phyloP scores from a whole-genome alignment of 2,797 vertebrate genomes.

The Leptatherina wallacei region DNA sequence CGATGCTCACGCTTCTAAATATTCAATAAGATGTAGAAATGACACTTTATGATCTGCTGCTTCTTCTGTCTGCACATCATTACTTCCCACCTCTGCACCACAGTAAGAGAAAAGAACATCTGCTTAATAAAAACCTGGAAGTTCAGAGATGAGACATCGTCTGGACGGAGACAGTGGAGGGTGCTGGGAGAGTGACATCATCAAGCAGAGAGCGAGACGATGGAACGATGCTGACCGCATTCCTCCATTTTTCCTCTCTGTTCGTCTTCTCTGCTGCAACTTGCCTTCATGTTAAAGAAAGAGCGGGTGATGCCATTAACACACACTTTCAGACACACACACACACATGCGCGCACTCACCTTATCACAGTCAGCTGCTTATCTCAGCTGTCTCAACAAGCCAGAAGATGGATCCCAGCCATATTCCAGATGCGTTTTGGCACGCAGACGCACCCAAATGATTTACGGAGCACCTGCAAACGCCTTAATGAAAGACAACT shows the following conservation, averaged over 20 bases:
- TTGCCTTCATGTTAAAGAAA: neutral
- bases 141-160: constrained; percentile 45
- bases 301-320: constrained; percentile 6
- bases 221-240: constrained; percentile 1
- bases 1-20: no score
- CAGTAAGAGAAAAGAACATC: constrained; percentile 43
- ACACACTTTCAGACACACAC: constrained; percentile 18
- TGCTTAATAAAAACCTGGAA: constrained; percentile 33
- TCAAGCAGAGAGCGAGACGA: constrained; percentile 5
- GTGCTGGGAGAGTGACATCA: constrained; percentile 56
- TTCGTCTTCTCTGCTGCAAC: neutral
- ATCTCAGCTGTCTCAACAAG: constrained; percentile 56
- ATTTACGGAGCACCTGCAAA: constrained; percentile 50
- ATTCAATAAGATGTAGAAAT: neutral
- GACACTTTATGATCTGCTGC: neutral
- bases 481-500: constrained; percentile 9
- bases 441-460: constrained; percentile 8
- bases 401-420: constrained; percentile 12
- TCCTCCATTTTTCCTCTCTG: neutral
- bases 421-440: constrained; percentile 13
- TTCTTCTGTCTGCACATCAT: neutral
- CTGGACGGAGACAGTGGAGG: constrained; percentile 31
- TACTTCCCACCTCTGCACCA: neutral
- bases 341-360: constrained; percentile 5
- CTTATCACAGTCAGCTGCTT: constrained; percentile 40